These are phyloP conservation scores for Helicorthomorpha holstii DNA, from an alignment of 1,140 invertebrate species.

Conservation along the genomic window DNA sequence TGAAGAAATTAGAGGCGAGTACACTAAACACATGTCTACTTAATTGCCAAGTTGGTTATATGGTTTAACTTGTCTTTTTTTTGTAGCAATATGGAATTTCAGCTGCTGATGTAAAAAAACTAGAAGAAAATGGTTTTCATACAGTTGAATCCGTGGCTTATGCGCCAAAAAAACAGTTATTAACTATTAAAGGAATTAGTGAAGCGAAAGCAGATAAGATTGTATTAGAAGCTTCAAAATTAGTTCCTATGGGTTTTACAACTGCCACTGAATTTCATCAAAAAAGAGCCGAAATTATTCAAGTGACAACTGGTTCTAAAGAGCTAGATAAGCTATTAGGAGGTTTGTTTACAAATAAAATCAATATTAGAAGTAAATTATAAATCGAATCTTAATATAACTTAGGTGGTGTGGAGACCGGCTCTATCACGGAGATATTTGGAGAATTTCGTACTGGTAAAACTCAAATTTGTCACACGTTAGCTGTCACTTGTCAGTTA, in stretches of 20 bases:
- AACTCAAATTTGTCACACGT: constrained; percentile 90
- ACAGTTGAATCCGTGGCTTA: constrained; percentile 93
- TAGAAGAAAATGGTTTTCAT: constrained; percentile 80
- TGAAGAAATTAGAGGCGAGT: constrained; percentile 40
- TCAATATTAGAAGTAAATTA: too few relatives aligned
- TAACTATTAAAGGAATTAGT: constrained; percentile 89
- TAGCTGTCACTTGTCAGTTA: constrained; percentile 86
- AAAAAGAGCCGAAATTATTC: constrained; percentile 77
- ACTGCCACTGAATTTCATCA: constrained; percentile 91
- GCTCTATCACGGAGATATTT: constrained; percentile 98
- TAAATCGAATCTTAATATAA: background rate
- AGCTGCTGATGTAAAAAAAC: constrained; percentile 76
- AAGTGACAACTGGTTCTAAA: constrained; percentile 49
- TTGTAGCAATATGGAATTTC: constrained; percentile 51
- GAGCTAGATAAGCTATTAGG: constrained; percentile 77
- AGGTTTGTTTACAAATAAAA: constrained; percentile 17
- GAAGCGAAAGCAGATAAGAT: constrained; percentile 97
- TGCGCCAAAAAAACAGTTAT: constrained; percentile 75
- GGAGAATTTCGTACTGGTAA: constrained; percentile 98
- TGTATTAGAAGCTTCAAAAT: constrained; percentile 69
- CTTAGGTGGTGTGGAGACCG: constrained; percentile 95
- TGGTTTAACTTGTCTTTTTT: background rate
- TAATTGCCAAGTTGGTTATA: background rate
- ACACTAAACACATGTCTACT: background rate
- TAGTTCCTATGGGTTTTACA: constrained; percentile 95